Evolutionary conservation across 2,888 invertebrate genomes (phyloP), one percentile per base, ranked within the genome.

Genomic region (Chamaedrilus cognettii): DNA sequence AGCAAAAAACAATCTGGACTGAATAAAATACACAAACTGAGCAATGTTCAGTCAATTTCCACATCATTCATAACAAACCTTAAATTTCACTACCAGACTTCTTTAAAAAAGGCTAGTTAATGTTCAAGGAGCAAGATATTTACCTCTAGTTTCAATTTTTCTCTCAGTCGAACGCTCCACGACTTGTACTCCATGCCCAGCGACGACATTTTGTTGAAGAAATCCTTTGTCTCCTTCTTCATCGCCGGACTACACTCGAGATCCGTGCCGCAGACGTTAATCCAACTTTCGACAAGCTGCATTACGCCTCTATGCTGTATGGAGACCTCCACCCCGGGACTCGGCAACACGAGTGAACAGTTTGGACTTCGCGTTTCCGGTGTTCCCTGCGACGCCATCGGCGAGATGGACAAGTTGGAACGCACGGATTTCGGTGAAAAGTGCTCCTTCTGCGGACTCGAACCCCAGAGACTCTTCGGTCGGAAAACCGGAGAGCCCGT

Each of bases 181-280:
- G 84, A 82, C 68, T 86, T 85, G 77, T 87, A 87, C 34, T 86
- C 86, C 15, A 85, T 82, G 33, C 87, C 87, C 62, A 87, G 85
- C 19, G 85, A 81, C 4, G 86, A 83, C 62, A 86, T 84, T 76
- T 86, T 85, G 69, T 83, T 81, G 65, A 87, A 81, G 75, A 87
- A 87, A 69, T 87, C 87, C 67, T 85, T 79, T 69, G 87, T 81
- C 74, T 87, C 87, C 63, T 85, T 81, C 64, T 64, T 60, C 65
- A 72, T 71, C 31, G 58, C 30, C 28, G 74, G 71, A 56, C 75
- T 76, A 52, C 77, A 78, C 62, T 82, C 82, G 31, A 83, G 71
- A 69, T 83, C 83, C 7, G 77, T 69, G 59, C 75, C 74, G 68
- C 81, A 80, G 3, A 80, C 75, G 51, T 72, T 66, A 33, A 80